Evolutionary conservation across 2,113 vertebrate species (phyloP).

Genomic region (Caretta caretta): DNA sequence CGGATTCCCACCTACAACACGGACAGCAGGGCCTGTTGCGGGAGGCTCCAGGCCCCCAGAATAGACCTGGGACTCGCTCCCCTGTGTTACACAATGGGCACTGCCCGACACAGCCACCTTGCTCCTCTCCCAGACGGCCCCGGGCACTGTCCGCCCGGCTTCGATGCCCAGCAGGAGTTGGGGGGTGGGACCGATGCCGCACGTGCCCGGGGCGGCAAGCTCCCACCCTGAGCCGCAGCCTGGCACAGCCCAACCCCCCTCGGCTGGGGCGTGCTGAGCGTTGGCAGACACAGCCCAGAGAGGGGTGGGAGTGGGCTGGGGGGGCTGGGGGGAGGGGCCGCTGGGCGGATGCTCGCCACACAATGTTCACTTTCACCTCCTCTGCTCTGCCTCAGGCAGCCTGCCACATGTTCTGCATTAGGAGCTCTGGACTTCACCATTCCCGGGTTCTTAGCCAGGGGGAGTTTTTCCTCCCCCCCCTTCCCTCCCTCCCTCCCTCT

Average conservation of each 20-base stretch:
- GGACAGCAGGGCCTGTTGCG: background rate
- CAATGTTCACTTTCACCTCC: slow-evolving; percentile 78
- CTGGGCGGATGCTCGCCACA: background rate
- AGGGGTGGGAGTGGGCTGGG: background rate
- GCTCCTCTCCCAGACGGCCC: background rate
- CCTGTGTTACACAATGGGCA: background rate
- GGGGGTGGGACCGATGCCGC: background rate
- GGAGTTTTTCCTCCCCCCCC: background rate
- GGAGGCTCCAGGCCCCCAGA: fast-evolving
- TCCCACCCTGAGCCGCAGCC: background rate
- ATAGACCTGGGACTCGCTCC: background rate
- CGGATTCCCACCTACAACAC: background rate
- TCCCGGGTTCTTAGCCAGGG: slow-evolving; percentile 64
- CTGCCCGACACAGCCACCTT: background rate
- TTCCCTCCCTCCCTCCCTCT: background rate
- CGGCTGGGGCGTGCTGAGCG: background rate
- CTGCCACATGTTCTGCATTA: slow-evolving; percentile 88
- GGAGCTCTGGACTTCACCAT: slow-evolving; percentile 56
- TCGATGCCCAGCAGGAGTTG: background rate
- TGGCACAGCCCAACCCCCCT: background rate
- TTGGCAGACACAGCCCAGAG: background rate
- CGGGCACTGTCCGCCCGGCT: background rate
- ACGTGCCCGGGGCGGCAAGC: background rate
- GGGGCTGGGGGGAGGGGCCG: background rate
- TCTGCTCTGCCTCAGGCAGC: slow-evolving; percentile 72